Evolutionary conservation across 2,113 vertebrate species (phyloP).

Genomic region (Lampris megalopsis): DNA sequence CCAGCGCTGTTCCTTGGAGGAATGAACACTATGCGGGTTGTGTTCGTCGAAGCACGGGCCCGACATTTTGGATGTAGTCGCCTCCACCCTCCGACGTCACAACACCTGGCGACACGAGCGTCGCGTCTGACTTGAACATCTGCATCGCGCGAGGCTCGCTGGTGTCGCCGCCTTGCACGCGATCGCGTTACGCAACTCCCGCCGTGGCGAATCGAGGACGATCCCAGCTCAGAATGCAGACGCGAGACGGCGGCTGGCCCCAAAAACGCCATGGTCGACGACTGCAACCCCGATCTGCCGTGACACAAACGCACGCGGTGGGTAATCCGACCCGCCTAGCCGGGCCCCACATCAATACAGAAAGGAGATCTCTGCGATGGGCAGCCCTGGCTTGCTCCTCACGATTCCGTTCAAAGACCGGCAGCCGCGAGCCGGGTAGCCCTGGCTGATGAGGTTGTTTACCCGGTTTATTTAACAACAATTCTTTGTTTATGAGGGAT

Average conservation of each 20-base stretch:
- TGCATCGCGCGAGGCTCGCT: too few relatives aligned
- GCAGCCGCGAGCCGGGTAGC: background rate
- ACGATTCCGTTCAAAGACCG: slow-evolving; percentile 50
- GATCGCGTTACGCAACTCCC: too few relatives aligned
- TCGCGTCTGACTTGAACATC: too few relatives aligned
- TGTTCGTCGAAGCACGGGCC: slow-evolving; percentile 42
- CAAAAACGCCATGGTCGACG: too few relatives aligned
- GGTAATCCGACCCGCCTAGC: slow-evolving; percentile 44
- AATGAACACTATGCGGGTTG: slow-evolving; percentile 45
- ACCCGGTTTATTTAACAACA: slow-evolving; percentile 66
- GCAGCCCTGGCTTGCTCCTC: slow-evolving; percentile 16
- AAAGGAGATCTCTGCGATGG: slow-evolving; percentile 69
- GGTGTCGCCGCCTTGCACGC: too few relatives aligned
- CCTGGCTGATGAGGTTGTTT: slow-evolving; percentile 44
- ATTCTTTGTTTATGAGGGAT: slow-evolving; percentile 69
- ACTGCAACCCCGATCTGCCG: slow-evolving; percentile 18
- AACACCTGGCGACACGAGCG: too few relatives aligned
- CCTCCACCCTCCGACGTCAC: too few relatives aligned
- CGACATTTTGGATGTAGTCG: slow-evolving; percentile 12
- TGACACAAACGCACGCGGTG: slow-evolving; percentile 34
- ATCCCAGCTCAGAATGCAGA: too few relatives aligned
- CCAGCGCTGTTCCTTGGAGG: slow-evolving; percentile 51
- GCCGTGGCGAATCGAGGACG: too few relatives aligned
- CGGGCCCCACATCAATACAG: slow-evolving; percentile 44
- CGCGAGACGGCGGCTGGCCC: too few relatives aligned